Base-by-base conservation (phyloP, 2,888 invertebrate species). In the Hyles lineata region DNA sequence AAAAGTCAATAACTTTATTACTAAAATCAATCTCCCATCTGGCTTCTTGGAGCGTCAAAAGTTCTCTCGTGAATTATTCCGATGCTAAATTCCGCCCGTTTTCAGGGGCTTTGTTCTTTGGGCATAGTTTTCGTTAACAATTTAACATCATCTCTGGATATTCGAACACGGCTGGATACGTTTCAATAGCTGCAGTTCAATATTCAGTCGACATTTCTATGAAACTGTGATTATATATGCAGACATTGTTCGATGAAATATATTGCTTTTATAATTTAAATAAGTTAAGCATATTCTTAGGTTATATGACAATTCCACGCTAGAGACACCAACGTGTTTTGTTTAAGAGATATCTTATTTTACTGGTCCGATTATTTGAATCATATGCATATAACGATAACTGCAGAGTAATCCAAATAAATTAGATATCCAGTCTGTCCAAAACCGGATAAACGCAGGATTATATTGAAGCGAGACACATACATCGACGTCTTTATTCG, bases 41-140 rank as follows among this genome's bases (percentile, higher is more conserved):
- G 50, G 50, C 43, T 21, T 23, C 7, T 50, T 50, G 17, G 21
- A 67, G 43, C 50, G 43, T 15, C 23, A 67, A 50, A 67, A 67
- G 17, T 67, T 50, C 67, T 55, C 23, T 6, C 23, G 7, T 67
- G 43, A 67, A 67, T 67, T 50, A 67, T 67, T 67, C 67, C 50
- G 15, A 67, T 50, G 67, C 43, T 67, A 23, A 50, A 67, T 23
- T 67, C 50, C 17, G 23, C 50, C 17, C 21, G 67, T 67, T 67
- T 63, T 43, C 23, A 67, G 23, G 23, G 43, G 67, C 50, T 50
- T 67, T 50, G 67, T 67, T 67, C 67, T 67, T 63, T 50, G 50
- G 50, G 67, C 50, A 67, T 67, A 67, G 67, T 67, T 67, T 50
- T 23, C 43, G 67, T 67, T 67, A 67, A 67, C 67, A 67, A 67